phyloP scores from a whole-genome alignment of 2,888 invertebrate species.

The Drosophila eohydei region DNA sequence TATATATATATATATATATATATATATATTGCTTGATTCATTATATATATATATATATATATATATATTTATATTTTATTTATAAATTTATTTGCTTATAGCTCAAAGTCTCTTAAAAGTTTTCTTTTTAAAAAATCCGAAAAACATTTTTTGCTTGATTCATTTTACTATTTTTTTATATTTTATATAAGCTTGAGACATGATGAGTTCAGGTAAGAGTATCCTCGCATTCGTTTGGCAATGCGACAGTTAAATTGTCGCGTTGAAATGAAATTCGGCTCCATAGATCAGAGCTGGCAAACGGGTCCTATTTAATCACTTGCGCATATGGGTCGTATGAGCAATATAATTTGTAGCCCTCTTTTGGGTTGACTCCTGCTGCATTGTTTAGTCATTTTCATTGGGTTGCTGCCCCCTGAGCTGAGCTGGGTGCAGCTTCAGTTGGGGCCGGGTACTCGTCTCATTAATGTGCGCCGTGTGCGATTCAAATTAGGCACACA shows the following conservation, averaged over 20 bases:
- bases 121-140: too few species aligned
- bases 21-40: too few species aligned
- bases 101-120: too few species aligned
- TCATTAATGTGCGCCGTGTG: slow-evolving; percentile 74
- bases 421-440: slow-evolving; percentile 9
- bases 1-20: too few species aligned
- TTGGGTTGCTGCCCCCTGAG: background rate
- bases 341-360: slow-evolving; percentile 36
- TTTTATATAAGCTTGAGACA: too few species aligned
- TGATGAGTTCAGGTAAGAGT: background rate
- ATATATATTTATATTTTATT: too few species aligned
- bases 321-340: slow-evolving; percentile 46
- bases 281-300: background rate
- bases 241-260: slow-evolving; percentile 56
- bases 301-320: slow-evolving; percentile 55
- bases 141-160: too few species aligned
- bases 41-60: too few species aligned
- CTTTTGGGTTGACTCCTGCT: slow-evolving; percentile 1
- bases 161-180: too few species aligned
- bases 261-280: slow-evolving; percentile 56
- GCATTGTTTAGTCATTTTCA: slow-evolving; percentile 24
- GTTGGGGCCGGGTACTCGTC: slow-evolving; percentile 33
- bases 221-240: slow-evolving; percentile 29
- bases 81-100: too few species aligned
- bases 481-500: slow-evolving; percentile 74